Base-by-base conservation (phyloP, 2,888 invertebrate genomes). In the Tinea pellionella region DNA sequence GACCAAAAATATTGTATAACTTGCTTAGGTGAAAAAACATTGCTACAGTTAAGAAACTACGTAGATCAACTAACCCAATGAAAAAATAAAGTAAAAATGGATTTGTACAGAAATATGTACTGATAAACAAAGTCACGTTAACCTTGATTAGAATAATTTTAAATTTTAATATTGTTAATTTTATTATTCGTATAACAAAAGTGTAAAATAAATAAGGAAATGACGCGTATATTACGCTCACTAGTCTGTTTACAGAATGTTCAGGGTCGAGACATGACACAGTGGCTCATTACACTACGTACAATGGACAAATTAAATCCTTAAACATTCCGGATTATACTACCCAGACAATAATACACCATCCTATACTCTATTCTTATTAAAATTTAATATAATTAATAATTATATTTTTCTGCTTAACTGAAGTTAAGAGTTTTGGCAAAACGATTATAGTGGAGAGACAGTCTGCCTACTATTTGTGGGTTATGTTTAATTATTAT, bases 131-230 rank as follows among this genome's bases (percentile, higher is more conserved):
- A 81, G 84, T 78, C 80, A 67, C 64, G 63, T 68, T 68, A 72
- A 75, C 86, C 85, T 85, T 83, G 72, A 71, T 70, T 70, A 73
- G 47, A 56, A 73, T 74, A 71, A 73, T 76, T 75, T 76, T 78
- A 57, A 71, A 73, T 76, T 75, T 76, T 78, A 57, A 57, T 57
- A 57, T 57, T 57, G 57, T 77, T 77, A 78, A 76, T 77, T 73
- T 59, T 61, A 70, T 73, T 74, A 73, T 77, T 80, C 75, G 78
- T 76, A 74, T 74, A 79, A 77, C 75, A 77, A 76, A 76, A 78
- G 69, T 73, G 74, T 72, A 72, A 73, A 75, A 75, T 75, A 77
- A 81, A 85, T 78, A 77, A 82, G 85, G 84, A 85, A 86, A 81
- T 77, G 59, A 41, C 43, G 61, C 60, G 55, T 61, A 59, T 13